Conservation (phyloP, 2,797 vertebrate genomes). For the Hemitrygon akajei region DNA sequence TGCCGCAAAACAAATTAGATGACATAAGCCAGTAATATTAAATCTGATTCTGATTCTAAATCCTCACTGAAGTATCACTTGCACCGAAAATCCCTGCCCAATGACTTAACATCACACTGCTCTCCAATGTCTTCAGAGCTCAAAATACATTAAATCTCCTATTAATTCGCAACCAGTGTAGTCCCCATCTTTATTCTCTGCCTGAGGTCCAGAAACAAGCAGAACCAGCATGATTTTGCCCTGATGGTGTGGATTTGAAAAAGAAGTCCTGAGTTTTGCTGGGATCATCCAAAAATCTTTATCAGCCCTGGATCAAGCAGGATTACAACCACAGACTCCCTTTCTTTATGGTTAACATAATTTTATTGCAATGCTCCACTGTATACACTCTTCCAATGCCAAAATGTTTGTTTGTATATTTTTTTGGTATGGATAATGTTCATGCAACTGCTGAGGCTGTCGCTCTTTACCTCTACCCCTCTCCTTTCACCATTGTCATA, state of each 20-base stretch:
- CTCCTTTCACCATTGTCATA: neutral
- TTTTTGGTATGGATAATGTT: neutral
- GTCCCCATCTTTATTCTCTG: neutral
- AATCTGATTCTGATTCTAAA: neutral
- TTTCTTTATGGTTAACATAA: neutral
- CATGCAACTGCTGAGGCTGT: neutral
- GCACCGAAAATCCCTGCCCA: neutral
- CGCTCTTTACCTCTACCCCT: neutral
- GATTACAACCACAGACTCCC: neutral
- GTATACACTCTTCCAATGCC: neutral
- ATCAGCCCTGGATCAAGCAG: neutral
- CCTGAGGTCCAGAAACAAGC: neutral
- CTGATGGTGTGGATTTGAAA: neutral
- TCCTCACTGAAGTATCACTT: constrained; percentile 2
- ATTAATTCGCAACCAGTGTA: neutral
- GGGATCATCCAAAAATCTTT: neutral
- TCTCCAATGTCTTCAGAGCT: neutral
- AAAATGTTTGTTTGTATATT: neutral
- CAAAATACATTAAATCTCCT: neutral
- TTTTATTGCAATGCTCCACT: neutral
- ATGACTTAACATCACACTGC: neutral
- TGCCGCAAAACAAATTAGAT: too few species aligned
- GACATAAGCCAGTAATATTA: too few species aligned
- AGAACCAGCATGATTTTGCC: neutral
- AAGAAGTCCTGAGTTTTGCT: neutral